Evolutionary conservation across 2,797 vertebrate genomes (phyloP).

Genomic region (Anabas testudineus): DNA sequence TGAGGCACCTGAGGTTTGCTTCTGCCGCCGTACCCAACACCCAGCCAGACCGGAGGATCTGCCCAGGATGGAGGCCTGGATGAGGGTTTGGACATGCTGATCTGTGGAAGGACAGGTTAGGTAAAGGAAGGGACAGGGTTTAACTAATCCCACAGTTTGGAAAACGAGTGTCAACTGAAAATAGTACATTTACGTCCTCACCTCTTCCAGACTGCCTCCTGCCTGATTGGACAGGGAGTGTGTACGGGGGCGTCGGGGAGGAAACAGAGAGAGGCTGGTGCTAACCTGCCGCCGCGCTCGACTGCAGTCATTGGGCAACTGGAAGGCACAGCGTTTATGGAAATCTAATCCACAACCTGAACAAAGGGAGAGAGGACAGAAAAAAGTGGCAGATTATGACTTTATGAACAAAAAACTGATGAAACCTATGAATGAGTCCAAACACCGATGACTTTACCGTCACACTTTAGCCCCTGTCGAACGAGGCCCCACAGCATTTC

Average conservation of each 20-base stretch:
- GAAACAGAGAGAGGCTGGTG: constrained; percentile 84
- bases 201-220: constrained; percentile 84
- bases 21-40: constrained; percentile 45
- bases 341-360: constrained; percentile 92
- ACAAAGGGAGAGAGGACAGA: not conserved
- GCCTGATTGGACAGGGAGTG: constrained; percentile 78
- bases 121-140: no score
- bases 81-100: constrained; percentile 79
- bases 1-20: constrained; percentile 77
- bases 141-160: no score
- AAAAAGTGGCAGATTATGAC: not conserved
- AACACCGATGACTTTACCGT: constrained; percentile 65
- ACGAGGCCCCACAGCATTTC: constrained; percentile 87
- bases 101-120: constrained; percentile 64
- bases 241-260: constrained; percentile 61
- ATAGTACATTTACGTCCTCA: constrained; percentile 36
- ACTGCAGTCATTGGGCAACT: constrained; percentile 87
- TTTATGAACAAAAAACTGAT: not conserved
- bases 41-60: constrained; percentile 77
- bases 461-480: constrained; percentile 84
- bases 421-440: no score
- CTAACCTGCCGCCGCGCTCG: constrained; percentile 84
- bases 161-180: not conserved
- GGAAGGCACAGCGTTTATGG: constrained; percentile 91
- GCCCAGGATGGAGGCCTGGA: constrained; percentile 78